Conservation (phyloP, 2,113 vertebrate species). For the Penelope pileata region DNA sequence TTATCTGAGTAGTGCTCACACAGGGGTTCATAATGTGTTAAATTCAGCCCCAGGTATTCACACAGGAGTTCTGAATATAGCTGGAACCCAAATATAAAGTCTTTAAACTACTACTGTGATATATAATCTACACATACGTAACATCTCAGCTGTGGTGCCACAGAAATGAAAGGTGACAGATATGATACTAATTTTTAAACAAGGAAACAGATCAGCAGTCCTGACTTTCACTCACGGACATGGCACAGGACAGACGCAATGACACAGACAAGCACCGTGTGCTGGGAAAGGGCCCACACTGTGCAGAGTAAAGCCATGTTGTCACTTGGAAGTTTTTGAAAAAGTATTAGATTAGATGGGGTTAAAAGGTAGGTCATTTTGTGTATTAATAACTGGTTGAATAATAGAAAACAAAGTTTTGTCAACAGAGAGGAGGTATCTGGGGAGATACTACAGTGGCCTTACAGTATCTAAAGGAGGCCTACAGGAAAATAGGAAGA, state of each 20-base stretch:
- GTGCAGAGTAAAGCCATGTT: background rate
- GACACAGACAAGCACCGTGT: background rate
- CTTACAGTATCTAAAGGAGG: background rate
- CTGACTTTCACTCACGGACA: background rate
- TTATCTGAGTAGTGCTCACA: background rate
- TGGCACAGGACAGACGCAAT: background rate
- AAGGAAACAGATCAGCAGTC: background rate
- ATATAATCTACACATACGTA: background rate
- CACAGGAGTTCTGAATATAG: background rate
- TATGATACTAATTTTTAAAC: background rate
- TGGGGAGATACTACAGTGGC: background rate
- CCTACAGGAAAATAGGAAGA: background rate
- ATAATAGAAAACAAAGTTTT: conserved; percentile 3
- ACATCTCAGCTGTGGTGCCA: background rate
- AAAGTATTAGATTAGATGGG: background rate
- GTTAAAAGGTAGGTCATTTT: background rate
- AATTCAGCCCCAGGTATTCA: background rate
- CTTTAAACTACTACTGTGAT: background rate
- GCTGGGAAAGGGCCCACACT: background rate
- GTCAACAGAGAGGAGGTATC: background rate
- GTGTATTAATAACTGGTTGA: background rate
- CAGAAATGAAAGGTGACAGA: background rate
- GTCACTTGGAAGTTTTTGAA: background rate
- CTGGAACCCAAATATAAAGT: background rate
- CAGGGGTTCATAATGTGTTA: background rate